phyloP scores from a whole-genome alignment of 2,113 vertebrate genomes.

The Raja brachyura region DNA sequence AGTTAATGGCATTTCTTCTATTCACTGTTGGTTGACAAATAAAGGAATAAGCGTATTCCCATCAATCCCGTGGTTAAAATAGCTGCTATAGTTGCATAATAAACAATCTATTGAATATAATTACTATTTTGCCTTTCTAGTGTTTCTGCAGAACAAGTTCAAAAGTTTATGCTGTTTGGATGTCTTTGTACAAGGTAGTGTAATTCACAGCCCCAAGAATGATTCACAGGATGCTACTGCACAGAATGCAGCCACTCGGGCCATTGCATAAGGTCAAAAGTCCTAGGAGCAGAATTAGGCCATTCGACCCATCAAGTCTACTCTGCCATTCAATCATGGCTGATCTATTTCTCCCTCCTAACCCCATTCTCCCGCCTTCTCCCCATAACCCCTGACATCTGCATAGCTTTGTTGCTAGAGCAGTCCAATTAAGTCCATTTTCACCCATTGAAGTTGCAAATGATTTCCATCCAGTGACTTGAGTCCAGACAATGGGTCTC shows the following conservation, averaged over 20 bases:
- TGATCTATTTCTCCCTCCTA: too few species aligned
- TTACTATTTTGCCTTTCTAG: slow-evolving; percentile 26
- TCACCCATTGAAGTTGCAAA: too few species aligned
- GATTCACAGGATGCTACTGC: neutral
- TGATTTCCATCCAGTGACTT: too few species aligned
- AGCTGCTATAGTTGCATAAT: slow-evolving; percentile 29
- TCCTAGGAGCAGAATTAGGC: too few species aligned
- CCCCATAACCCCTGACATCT: too few species aligned
- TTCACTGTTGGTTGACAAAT: neutral
- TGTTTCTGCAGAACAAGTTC: slow-evolving; percentile 23
- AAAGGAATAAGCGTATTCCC: slow-evolving; percentile 29
- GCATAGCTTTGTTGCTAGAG: neutral
- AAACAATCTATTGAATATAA: slow-evolving; percentile 32
- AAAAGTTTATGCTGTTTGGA: slow-evolving; percentile 30
- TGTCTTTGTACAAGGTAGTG: neutral
- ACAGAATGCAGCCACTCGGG: neutral
- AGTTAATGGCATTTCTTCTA: slow-evolving; percentile 1
- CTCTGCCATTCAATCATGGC: too few species aligned
- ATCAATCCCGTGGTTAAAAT: slow-evolving; percentile 29
- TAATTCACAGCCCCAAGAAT: neutral
- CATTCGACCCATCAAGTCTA: too few species aligned
- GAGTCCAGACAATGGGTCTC: too few species aligned
- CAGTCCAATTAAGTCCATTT: neutral
- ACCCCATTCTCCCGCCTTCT: too few species aligned
- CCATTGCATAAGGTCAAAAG: too few species aligned